Conservation (phyloP, 2,113 vertebrate species). For the Monarcha castaneiventris region DNA sequence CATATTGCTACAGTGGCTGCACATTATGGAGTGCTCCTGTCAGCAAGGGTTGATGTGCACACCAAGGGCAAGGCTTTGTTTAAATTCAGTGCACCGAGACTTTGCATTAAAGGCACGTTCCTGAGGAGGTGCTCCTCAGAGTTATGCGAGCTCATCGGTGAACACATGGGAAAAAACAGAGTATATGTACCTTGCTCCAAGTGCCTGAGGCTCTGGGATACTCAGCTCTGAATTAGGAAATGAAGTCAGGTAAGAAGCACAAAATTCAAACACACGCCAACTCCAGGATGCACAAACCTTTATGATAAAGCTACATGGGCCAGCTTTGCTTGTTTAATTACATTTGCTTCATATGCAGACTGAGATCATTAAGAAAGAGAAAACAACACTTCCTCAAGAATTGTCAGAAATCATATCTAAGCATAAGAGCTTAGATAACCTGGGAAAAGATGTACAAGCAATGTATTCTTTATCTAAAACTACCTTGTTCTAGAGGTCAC, state of each 20-base stretch:
- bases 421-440: not conserved
- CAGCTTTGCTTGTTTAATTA: not conserved
- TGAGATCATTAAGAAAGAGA: not conserved
- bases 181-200: not conserved
- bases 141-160: not conserved
- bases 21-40: not conserved
- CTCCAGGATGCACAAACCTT: not conserved
- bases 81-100: not conserved
- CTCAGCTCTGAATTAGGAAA: not conserved
- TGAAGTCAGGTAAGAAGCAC: not conserved
- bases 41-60: not conserved
- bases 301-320: not conserved
- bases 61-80: not conserved
- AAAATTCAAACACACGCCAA: not conserved
- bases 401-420: not conserved
- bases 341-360: not conserved
- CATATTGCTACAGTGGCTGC: not conserved
- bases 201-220: not conserved
- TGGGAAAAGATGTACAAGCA: not conserved
- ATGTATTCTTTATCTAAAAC: not conserved
- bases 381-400: not conserved
- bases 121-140: not conserved
- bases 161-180: not conserved
- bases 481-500: not conserved
- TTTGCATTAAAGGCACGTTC: not conserved